Evolutionary conservation across 2,888 invertebrate species (phyloP), one percentile per base, ranked within the genome.

Genomic region (Conchocele bisecta): DNA sequence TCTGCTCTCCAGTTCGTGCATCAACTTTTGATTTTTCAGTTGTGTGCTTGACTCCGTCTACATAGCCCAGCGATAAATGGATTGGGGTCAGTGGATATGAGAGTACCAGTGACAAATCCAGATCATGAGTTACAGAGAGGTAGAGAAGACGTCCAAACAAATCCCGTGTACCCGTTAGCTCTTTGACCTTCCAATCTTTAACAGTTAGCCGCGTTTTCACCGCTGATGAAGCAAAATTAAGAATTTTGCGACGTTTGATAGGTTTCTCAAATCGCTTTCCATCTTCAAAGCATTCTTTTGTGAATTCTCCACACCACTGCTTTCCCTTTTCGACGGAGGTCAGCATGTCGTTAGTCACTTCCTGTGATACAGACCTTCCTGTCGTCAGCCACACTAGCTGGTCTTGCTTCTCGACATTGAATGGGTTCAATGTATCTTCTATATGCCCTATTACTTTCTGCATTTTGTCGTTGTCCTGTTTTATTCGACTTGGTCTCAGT

Each of bases 11-110:
- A 71, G 50, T 13, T 53, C 50, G 5, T 58, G 37, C 44, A 71
- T 50, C 2, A 75, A 39, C n/a, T 24, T 28, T 48, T 13, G 66
- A 29, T 33, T 75, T 71, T 44, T 70, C 75, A 1, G 75, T 75
- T 15, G 53, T 67, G 3, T 26, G 29, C n/a, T 54, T 56, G 3
- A 28, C 60, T 22, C 75, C 75, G 56, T 75, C 70, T 20, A 56
- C 26, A 50, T 54, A 50, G 13, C 61, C 35, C 1, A 70, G 28
- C 2, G 57, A 46, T 35, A 60, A n/a, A 20, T 70, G 71, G 11
- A 75, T 67, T 42, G 70, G 74, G 15, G 54, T 59, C 3, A 70
- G 65, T 3, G 69, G 66, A 37, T 37, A 75, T 13, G 20, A 9
- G 15, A 71, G 42, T 3, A 65, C 51, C 20, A 51, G n/a, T 42